A percentile compares a stretch with the other conserved stretches of the same genome.
phyloP scores from a whole-genome alignment of 2,888 invertebrate species.

The Drosophila kokeensis region DNA sequence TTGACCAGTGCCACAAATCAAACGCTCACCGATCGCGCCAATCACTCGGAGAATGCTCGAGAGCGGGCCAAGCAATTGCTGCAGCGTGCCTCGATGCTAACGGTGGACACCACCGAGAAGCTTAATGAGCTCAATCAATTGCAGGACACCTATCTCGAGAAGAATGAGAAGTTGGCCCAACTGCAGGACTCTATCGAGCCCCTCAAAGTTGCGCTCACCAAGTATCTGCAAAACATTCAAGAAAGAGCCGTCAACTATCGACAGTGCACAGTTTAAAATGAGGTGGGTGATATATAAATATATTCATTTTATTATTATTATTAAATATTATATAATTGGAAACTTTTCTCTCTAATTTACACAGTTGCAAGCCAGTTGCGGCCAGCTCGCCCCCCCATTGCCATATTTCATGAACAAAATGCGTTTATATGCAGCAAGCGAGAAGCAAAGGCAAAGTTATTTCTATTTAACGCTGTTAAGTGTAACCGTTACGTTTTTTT shows the following conservation, averaged over 20 bases:
- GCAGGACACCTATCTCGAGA: constrained; percentile 87
- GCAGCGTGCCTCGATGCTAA: constrained; percentile 92
- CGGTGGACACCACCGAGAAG: constrained; percentile 91
- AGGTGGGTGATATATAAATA: constrained; percentile 19
- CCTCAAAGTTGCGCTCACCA: constrained; percentile 88
- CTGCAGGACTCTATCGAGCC: constrained; percentile 87
- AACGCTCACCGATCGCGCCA: constrained; percentile 90
- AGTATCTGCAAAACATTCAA: constrained; percentile 88
- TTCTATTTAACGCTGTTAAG: constrained; percentile 73
- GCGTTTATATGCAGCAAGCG: constrained; percentile 38
- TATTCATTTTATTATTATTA: not conserved
- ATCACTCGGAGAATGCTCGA: constrained; percentile 91
- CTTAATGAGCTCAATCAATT: constrained; percentile 88
- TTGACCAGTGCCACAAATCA: constrained; percentile 90
- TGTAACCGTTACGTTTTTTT: constrained; percentile 79
- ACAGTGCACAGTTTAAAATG: constrained; percentile 85
- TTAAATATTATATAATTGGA: constrained; percentile 15
- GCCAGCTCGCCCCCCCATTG: constrained; percentile 55
- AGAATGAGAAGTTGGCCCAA: constrained; percentile 87
- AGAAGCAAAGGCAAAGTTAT: constrained; percentile 66
- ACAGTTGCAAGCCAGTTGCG: constrained; percentile 47
- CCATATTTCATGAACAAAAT: constrained; percentile 78
- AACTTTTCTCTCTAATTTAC: not conserved
- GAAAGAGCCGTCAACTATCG: constrained; percentile 88
- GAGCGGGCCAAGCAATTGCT: constrained; percentile 91